phyloP scores from a whole-genome alignment of 1,140 invertebrate species.

The Bombus impatiens region DNA sequence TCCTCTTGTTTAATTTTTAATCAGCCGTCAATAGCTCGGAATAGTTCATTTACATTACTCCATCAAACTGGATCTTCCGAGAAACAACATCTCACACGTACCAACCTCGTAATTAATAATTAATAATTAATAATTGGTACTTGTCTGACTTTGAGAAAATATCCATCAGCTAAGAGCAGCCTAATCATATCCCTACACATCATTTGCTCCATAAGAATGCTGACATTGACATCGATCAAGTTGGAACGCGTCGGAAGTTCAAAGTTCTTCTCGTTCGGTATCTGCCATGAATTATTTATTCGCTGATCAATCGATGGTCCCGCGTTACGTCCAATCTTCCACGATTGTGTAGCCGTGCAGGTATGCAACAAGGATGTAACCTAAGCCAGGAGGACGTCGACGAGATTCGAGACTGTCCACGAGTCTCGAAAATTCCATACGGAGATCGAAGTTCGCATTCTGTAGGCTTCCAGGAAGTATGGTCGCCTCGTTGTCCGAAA shows the following conservation, averaged over 20 bases:
- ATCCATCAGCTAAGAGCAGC: background rate
- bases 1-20: too few species aligned
- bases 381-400: slow-evolving; percentile 60
- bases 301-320: background rate
- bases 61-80: too few species aligned
- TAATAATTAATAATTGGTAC: too few species aligned
- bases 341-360: slow-evolving; percentile 37
- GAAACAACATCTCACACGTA: too few species aligned
- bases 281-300: slow-evolving; percentile 26
- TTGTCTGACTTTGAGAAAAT: background rate
- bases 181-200: too few species aligned
- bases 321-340: background rate
- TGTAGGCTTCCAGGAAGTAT: slow-evolving; percentile 63
- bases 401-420: slow-evolving; percentile 41
- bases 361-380: slow-evolving; percentile 80
- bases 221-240: background rate
- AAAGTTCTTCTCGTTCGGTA: background rate
- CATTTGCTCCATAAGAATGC: background rate
- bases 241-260: background rate
- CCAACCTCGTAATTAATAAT: too few species aligned
- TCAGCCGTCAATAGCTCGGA: too few species aligned
- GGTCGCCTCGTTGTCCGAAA: slow-evolving; percentile 28
- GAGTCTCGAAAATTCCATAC: slow-evolving; percentile 57
- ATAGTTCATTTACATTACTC: too few species aligned
- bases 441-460: slow-evolving; percentile 63